Base-by-base conservation (phyloP, 2,797 vertebrate species). In the Diplodus sargus region DNA sequence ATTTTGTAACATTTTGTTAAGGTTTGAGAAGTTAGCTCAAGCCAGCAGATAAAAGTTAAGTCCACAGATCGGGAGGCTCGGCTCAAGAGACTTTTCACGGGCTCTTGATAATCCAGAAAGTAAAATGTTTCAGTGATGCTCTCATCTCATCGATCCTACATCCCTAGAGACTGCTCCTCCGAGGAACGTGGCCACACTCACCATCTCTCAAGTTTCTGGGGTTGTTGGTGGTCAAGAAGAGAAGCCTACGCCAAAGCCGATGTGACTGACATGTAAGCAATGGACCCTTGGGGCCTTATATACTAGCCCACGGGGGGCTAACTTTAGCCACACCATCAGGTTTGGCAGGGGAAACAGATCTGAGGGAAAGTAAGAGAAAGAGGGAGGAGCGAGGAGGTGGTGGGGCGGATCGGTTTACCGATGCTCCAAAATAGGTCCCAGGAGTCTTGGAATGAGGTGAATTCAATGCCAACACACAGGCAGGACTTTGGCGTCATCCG, bases 261-360 rank as follows among this genome's bases (percentile, higher is more conserved):
- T 93, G 93, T 90, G 93, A 96, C 95, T 95, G 95, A 95, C 96
- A 95, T 95, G 91, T 85, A 86, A 79, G 70, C 75, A 73, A 52
- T 49, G 88, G 68, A 73, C 89, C 85, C 93, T 74, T 83, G 90
- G 91, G 94, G 85, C 70, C 92, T 98, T 98, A 96, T 97, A 97
- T 98, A 98, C 94, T 73, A 87, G 89, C 85, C 76, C 82, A 74
- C 54, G 42, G 60, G 78, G 84, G 89, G 90, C 96, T 98, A 97
- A 97, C 96, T 97, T 95, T 97, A 97, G 97, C 92, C 90, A 66
- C 93, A 83, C 81, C 93, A 91, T 95, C 95, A 96, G 94, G 94
- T 96, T 96, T 95, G 95, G 96, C 94, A 94, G 96, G 89, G 87
- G 87, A 95, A 94, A 91, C 74, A 87, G 90, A 91, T 87, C 87